Evolutionary conservation across 2,888 invertebrate genomes (phyloP), one percentile per base, ranked within the genome.

Genomic region (Eledone cirrhosa): DNA sequence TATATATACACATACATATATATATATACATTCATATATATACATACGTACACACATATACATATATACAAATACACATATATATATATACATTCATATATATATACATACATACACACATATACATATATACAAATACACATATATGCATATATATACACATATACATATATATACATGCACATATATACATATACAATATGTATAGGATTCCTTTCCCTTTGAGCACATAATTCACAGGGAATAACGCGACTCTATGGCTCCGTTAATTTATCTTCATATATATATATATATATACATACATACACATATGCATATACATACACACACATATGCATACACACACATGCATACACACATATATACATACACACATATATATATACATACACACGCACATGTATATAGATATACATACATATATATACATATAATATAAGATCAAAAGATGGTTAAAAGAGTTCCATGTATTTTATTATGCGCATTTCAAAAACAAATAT

Each of bases 261-360:
- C n/a, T n/a, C n/a, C n/a, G n/a, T n/a, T n/a, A n/a, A 53, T 53
- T 53, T 16, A 53, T 53, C 13, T 16, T 16, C 19, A 53, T 16
- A 13, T 53, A 53, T 53, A 53, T 19, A 53, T 16, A 53, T 16
- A 53, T 19, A 13, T 53, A 53, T 19, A 53, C 19, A 53, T 13
- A 19, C 69, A 69, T 69, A n/a, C 69, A 69, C 69, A n/a, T n/a
- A 29, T 69, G 16, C 69, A 69, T 69, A 69, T n/a, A 69, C 14
- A 14, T n/a, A 29, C 14, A 69, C 14, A n/a, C 24, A 29, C n/a
- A 69, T 69, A n/a, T 53, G 19, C 19, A 53, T 53, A 53, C 19
- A 53, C 19, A 53, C 19, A 53, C 19, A 53, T 53, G 19, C 19
- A 53, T 53, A 53, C 19, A 53, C 19, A 53, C 19, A 53, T 53